These are phyloP conservation scores for Temnothorax unifasciatus DNA, from an alignment of 2,888 invertebrate genomes.

Conservation along the genomic window DNA sequence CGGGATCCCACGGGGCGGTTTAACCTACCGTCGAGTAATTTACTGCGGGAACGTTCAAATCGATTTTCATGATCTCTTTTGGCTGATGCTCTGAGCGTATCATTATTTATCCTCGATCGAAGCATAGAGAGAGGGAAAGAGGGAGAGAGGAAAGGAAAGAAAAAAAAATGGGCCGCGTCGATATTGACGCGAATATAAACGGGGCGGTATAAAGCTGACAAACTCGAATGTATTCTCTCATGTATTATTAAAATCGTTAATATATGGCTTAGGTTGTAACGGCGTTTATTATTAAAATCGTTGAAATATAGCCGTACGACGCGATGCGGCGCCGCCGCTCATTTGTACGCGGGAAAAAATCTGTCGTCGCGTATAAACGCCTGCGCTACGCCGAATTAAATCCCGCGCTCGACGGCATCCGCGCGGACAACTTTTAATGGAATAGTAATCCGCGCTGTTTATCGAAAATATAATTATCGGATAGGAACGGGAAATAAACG, in stretches of 20 bases:
- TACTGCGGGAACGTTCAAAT: constrained; percentile 46
- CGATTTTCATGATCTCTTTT: constrained; percentile 59
- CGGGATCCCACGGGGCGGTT: constrained; percentile 48
- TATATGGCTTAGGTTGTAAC: constrained; percentile 48
- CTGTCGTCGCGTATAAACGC: constrained; percentile 28
- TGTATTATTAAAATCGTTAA: constrained; percentile 56
- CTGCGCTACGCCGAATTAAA: constrained; percentile 49
- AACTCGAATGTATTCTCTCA: constrained; percentile 50
- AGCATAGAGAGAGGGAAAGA: not conserved
- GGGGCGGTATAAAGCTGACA: constrained; percentile 46
- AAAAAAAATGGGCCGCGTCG: constrained; percentile 53
- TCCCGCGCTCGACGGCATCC: constrained; percentile 42
- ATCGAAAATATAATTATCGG: constrained; percentile 57
- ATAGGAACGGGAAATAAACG: constrained; percentile 47
- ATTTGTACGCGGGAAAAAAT: constrained; percentile 29
- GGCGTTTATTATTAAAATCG: constrained; percentile 48
- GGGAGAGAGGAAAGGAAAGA: not conserved
- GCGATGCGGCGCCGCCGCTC: constrained; percentile 16
- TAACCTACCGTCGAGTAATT: constrained; percentile 56
- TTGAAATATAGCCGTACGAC: constrained; percentile 40
- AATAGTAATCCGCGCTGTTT: constrained; percentile 57
- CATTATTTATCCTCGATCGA: constrained; percentile 52
- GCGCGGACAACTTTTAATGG: constrained; percentile 54
- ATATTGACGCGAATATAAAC: constrained; percentile 51
- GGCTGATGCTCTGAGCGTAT: constrained; percentile 46